Conservation (phyloP, 1,140 invertebrate species). For the Dermatophagoides farinae region DNA sequence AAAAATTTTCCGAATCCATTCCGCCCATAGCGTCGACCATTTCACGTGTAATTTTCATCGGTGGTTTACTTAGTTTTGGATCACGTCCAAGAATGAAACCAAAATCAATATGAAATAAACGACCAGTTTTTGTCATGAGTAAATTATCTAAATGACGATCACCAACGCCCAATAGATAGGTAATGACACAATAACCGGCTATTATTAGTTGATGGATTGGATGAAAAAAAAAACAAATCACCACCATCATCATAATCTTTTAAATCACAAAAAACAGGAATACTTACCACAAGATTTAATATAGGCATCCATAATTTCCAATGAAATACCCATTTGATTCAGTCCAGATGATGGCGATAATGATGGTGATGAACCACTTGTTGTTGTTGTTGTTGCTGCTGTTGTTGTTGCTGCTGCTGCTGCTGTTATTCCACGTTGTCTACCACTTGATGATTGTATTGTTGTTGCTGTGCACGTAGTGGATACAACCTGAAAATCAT, state of each 20-base stretch:
- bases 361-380: slow-evolving; percentile 24
- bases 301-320: slow-evolving; percentile 94
- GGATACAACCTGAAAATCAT: slow-evolving; percentile 2
- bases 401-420: too few species aligned
- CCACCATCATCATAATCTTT: too few species aligned
- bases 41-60: slow-evolving; percentile 95
- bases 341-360: slow-evolving; percentile 54
- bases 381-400: too few species aligned
- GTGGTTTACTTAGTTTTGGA: slow-evolving; percentile 73
- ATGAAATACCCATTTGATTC: slow-evolving; percentile 41
- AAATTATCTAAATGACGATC: slow-evolving; percentile 96
- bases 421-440: too few species aligned
- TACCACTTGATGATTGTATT: too few species aligned
- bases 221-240: slow-evolving; percentile 8
- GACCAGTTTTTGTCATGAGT: slow-evolving; percentile 60
- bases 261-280: neutral
- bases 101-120: slow-evolving; percentile 97
- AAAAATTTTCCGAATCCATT: slow-evolving; percentile 71
- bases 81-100: slow-evolving; percentile 94
- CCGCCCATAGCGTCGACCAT: slow-evolving; percentile 99
- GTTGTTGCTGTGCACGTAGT: neutral
- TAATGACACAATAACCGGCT: slow-evolving; percentile 96
- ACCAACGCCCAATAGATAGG: slow-evolving; percentile 88
- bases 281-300: slow-evolving; percentile 68
- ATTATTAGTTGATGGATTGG: slow-evolving; percentile 19